Evolutionary conservation across 1,140 invertebrate genomes (phyloP).

Genomic region (Euborellia annulipes): DNA sequence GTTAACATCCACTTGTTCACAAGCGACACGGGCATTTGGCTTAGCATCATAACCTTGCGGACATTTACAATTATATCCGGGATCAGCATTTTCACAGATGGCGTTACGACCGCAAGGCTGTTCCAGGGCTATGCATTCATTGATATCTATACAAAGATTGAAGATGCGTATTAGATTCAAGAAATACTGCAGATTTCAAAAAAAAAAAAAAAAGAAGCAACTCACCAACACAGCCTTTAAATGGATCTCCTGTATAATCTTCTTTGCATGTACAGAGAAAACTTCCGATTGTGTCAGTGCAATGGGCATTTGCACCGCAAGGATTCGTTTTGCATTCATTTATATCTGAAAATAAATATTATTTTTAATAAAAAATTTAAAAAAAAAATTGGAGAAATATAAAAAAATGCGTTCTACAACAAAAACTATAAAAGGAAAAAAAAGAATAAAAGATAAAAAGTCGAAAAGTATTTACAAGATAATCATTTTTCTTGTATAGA

Average conservation of each 20-base stretch:
- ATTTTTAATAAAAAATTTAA: background rate
- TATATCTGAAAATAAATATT: constrained; percentile 44
- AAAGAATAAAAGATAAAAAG: constrained; percentile 2
- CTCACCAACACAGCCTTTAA: constrained; percentile 55
- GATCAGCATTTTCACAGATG: constrained; percentile 69
- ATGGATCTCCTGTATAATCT: constrained; percentile 72
- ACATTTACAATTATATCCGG: constrained; percentile 76
- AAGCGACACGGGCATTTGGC: constrained; percentile 63
- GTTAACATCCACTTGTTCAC: constrained; percentile 74
- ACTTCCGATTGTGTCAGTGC: constrained; percentile 73
- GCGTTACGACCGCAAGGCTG: constrained; percentile 74
- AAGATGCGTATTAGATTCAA: too few species aligned
- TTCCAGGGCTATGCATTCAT: constrained; percentile 70
- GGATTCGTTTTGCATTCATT: constrained; percentile 76
- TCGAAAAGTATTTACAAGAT: constrained; percentile 13
- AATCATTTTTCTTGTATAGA: constrained; percentile 11
- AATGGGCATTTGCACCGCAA: constrained; percentile 70
- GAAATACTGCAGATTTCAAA: too few species aligned
- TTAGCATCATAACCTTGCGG: constrained; percentile 75
- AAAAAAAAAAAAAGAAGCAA: constrained; percentile 13
- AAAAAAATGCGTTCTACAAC: background rate
- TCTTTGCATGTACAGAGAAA: constrained; percentile 66
- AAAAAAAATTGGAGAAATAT: background rate
- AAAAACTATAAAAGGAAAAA: constrained; percentile 2
- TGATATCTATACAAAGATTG: constrained; percentile 49